Evolutionary conservation across 2,888 invertebrate genomes (phyloP), one percentile per base, ranked within the genome.

Genomic region (Eutolmus rufibarbis): DNA sequence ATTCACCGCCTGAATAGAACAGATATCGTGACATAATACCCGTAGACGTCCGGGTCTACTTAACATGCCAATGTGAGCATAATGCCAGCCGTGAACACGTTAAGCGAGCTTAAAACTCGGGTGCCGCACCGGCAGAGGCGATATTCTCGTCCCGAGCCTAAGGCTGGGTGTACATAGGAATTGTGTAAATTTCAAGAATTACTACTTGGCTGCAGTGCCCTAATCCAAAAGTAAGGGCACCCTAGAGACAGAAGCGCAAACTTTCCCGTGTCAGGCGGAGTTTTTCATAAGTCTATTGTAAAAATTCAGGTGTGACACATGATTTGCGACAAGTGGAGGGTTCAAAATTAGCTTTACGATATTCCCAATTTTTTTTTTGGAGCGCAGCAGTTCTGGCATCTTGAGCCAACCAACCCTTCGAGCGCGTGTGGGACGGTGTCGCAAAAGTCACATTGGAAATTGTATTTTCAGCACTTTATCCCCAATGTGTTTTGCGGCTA

Each of bases 1-100:
- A 90, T 89, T 88, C 74, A 74, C 57, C 16, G 43, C 14, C 28
- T 85, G 74, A 85, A 85, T 85, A 85, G 85, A 85, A 85, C n/a
- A 74, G 66, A 66, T 46, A 40, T 43, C 34, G 31, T 46, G 74
- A 43, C 46, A 74, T 74, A 85, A 74, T 74, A 40, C 43, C 74
- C 7, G 37, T 57, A 82, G 82, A 82, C 51, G 57, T 34, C 56
- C 51, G 81, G 81, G 81, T 81, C 46, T 82, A 57, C 81, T 56
- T 56, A 46, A 31, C 28, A 28, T 81, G 56, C 56, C 81, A 77
- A 77, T 34, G 19, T 7, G n/a, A 51, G 51, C 31, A 34, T 78
- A 78, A 78, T 78, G 78, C 78, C 37, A 34, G 40, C 76, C 76
- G n/a, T 14, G 76, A 34, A 76, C 76, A 76, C 76, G n/a, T 76